Evolutionary conservation across 2,888 invertebrate species (phyloP).

Genomic region (Odontocerum albicorne): DNA sequence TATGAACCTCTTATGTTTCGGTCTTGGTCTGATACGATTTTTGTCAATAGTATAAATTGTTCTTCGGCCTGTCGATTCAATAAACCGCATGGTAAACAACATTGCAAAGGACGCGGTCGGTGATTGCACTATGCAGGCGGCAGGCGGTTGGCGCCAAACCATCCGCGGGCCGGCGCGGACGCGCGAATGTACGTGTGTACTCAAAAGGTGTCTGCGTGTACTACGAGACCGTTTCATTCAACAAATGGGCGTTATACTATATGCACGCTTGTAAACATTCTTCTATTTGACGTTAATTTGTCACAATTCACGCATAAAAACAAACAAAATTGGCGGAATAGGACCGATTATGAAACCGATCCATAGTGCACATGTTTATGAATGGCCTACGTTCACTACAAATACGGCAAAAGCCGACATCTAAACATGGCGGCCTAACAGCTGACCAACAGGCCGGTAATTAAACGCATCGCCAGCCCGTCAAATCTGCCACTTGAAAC

Average conservation of each 20-base stretch:
- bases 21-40: no score
- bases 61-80: no score
- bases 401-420: conserved; percentile 31
- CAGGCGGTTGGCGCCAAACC: conserved; percentile 19
- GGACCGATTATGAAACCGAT: conserved; percentile 17
- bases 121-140: background rate
- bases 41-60: no score
- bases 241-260: conserved; percentile 27
- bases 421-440: conserved; percentile 60
- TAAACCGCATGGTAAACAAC: no score
- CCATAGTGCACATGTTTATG: conserved; percentile 30
- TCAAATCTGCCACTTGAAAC: conserved; percentile 10
- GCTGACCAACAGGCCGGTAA: conserved; percentile 49
- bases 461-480: conserved; percentile 27
- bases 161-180: conserved; percentile 11
- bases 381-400: conserved; percentile 30
- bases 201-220: conserved; percentile 14
- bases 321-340: conserved; percentile 18
- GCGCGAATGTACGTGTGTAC: conserved; percentile 20
- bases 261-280: conserved; percentile 14
- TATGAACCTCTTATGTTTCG: no score
- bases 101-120: no score
- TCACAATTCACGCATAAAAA: conserved; percentile 5
- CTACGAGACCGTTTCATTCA: conserved; percentile 23
- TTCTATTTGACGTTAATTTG: conserved; percentile 12